Evolutionary conservation across 1,140 invertebrate species (phyloP).

Genomic region (Drosophila persimilis): DNA sequence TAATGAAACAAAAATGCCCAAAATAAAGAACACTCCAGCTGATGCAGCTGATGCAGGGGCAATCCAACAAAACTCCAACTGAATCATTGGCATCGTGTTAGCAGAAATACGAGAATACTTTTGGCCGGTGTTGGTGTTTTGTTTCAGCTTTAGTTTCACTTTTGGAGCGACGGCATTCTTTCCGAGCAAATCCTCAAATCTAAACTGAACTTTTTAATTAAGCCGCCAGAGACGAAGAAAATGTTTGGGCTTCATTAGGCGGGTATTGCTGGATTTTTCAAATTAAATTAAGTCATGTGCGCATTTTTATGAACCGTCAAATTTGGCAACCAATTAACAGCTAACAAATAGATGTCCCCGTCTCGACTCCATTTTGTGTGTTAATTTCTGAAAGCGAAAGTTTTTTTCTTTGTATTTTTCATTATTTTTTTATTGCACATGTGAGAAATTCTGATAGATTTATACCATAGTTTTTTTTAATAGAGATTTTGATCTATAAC

Average conservation of each 20-base stretch:
- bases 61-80: conserved; percentile 1
- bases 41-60: neutral
- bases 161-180: conserved; percentile 65
- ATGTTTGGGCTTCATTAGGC: conserved; percentile 58
- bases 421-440: no score
- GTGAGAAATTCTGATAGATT: conserved; percentile 1
- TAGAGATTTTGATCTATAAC: no score
- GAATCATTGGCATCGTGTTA: conserved; percentile 52
- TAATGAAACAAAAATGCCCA: conserved; percentile 62
- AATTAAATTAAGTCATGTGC: conserved; percentile 72
- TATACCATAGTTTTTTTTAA: no score
- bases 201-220: conserved; percentile 55
- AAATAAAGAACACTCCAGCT: conserved; percentile 7
- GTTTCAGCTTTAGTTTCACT: conserved; percentile 30
- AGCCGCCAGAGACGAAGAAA: conserved; percentile 53
- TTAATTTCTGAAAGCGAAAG: conserved; percentile 52
- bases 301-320: conserved; percentile 35
- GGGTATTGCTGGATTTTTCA: conserved; percentile 43
- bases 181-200: conserved; percentile 18
- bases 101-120: conserved; percentile 29
- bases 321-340: conserved; percentile 72
- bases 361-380: conserved; percentile 37
- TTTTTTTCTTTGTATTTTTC: conserved; percentile 11
- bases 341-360: conserved; percentile 74
- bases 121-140: conserved; percentile 31